A percentile compares a stretch with the other conserved stretches of the same genome.
phyloP scores from a whole-genome alignment of 92 coral and sea anemone species.

The Phymanthus crucifer region DNA sequence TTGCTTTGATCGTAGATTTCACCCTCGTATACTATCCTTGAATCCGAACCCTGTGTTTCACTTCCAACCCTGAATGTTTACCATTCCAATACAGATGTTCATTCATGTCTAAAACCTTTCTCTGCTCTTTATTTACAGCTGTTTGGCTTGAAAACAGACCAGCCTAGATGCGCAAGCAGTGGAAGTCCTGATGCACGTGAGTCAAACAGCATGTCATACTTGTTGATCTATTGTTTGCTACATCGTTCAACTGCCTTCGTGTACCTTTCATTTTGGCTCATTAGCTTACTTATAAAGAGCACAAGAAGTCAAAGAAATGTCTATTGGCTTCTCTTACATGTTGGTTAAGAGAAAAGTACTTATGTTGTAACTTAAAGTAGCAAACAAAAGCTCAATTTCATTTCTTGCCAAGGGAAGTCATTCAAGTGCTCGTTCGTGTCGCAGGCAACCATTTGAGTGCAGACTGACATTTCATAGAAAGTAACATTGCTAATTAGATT shows the following conservation, averaged over 20 bases:
- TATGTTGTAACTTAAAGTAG: too few relatives aligned
- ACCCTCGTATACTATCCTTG: not conserved
- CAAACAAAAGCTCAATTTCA: not conserved
- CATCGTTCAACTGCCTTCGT: not conserved
- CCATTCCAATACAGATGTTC: too few relatives aligned
- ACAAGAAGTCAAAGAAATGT: too few relatives aligned
- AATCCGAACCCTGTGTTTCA: not conserved
- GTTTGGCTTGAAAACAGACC: not conserved
- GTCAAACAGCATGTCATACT: not conserved
- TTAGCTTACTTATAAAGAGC: not conserved
- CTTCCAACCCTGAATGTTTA: not conserved
- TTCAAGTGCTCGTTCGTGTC: too few relatives aligned
- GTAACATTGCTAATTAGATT: too few relatives aligned
- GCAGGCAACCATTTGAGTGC: not conserved
- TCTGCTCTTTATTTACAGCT: not conserved
- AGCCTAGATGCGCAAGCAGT: not conserved
- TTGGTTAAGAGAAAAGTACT: not conserved
- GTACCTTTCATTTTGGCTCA: not conserved
- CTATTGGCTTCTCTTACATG: not conserved
- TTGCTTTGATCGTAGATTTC: slow-evolving; percentile 2
- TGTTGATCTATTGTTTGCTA: not conserved
- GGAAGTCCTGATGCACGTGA: not conserved
- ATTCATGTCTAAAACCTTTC: not conserved
- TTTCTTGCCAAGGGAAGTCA: not conserved
- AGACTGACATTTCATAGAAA: too few relatives aligned